Evolutionary conservation across 2,888 invertebrate species (phyloP).

Genomic region (Drosophila tanythrix): DNA sequence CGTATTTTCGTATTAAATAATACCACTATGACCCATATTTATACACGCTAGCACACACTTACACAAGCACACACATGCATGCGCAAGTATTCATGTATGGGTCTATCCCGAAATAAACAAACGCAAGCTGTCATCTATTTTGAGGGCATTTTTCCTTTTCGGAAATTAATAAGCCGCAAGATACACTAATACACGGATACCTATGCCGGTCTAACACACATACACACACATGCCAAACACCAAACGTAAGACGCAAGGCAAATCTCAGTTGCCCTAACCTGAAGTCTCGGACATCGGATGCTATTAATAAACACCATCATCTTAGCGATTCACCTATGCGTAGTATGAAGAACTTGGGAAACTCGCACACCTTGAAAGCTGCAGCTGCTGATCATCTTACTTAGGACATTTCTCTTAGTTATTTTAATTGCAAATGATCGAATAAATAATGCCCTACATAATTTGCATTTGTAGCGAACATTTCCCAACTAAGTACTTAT

Average conservation of each 20-base stretch:
- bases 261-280: slow-evolving; percentile 64
- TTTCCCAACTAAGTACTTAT: neutral
- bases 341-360: slow-evolving; percentile 48
- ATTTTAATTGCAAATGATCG: slow-evolving; percentile 1
- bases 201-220: slow-evolving; percentile 18
- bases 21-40: slow-evolving; percentile 56
- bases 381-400: slow-evolving; percentile 40
- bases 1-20: slow-evolving; percentile 38
- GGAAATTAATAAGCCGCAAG: slow-evolving; percentile 56
- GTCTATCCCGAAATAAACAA: slow-evolving; percentile 52
- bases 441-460: slow-evolving; percentile 25
- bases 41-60: neutral
- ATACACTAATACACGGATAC: slow-evolving; percentile 20
- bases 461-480: neutral
- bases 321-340: slow-evolving; percentile 54
- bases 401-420: slow-evolving; percentile 1
- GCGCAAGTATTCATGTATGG: slow-evolving; percentile 12
- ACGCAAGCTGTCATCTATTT: slow-evolving; percentile 50
- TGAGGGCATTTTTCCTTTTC: slow-evolving; percentile 60
- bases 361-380: slow-evolving; percentile 59
- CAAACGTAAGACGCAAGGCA: slow-evolving; percentile 41
- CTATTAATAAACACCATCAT: slow-evolving; percentile 63
- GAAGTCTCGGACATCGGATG: slow-evolving; percentile 53
- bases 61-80: neutral
- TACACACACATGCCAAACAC: slow-evolving; percentile 24